These are phyloP conservation scores for Nylanderia fulva DNA, from an alignment of 1,140 invertebrate genomes.

Conservation along the genomic window DNA sequence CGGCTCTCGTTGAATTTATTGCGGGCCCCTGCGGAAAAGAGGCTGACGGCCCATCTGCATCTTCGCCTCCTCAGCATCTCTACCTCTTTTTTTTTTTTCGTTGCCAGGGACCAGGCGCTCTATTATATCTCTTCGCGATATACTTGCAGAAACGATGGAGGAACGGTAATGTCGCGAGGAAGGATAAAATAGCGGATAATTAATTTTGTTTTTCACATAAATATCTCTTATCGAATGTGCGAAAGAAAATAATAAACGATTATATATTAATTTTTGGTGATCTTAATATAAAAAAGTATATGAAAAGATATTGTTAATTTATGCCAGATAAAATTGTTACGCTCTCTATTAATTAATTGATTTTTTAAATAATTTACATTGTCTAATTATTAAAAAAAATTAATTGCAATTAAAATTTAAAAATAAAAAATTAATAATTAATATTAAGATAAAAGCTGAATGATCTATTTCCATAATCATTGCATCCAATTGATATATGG, in stretches of 20 bases:
- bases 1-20: constrained; percentile 83
- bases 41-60: constrained; percentile 74
- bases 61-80: not conserved
- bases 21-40: constrained; percentile 76
- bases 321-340: not conserved
- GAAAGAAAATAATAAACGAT: not conserved
- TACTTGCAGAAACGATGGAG: constrained; percentile 18
- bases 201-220: not conserved
- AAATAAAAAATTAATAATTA: no score
- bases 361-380: not conserved
- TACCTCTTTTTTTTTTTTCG: not conserved
- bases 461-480: not conserved
- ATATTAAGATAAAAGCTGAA: not conserved
- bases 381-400: not conserved
- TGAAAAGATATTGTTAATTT: not conserved
- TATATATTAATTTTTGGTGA: not conserved
- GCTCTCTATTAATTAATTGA: not conserved
- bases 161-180: not conserved
- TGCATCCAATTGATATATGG: not conserved
- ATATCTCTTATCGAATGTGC: not conserved
- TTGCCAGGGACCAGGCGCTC: constrained; percentile 18
- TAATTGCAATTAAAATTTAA: not conserved
- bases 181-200: not conserved
- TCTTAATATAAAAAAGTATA: not conserved
- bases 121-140: not conserved